A percentile compares a stretch with the other conserved stretches of the same genome.
Evolutionary conservation across 2,113 vertebrate species (phyloP).

Genomic region (Pipa parva): DNA sequence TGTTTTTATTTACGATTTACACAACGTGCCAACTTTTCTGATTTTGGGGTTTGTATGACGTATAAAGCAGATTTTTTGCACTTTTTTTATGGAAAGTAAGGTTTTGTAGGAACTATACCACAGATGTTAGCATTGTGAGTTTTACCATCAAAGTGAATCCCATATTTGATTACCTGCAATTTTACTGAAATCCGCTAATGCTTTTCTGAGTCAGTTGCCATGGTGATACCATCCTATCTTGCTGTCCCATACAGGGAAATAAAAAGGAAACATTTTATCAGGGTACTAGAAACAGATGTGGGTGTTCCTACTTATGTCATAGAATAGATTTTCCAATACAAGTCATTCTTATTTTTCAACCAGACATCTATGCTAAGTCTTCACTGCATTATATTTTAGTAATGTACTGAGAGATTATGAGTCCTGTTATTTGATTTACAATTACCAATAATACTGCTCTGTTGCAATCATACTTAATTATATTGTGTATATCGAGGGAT

Average conservation of each 20-base stretch:
- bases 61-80: too few species aligned
- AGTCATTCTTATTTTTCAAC: not conserved
- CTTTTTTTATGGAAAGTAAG: too few species aligned
- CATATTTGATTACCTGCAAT: too few species aligned
- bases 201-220: conserved; percentile 16
- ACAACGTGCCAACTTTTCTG: too few species aligned
- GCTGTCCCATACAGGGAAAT: conserved; percentile 10
- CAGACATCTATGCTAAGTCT: not conserved
- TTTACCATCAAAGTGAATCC: too few species aligned
- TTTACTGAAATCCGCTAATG: too few species aligned
- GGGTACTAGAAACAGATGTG: conserved; percentile 13
- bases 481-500: not conserved
- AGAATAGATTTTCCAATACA: not conserved
- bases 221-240: conserved; percentile 25
- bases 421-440: conserved; percentile 9
- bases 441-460: not conserved
- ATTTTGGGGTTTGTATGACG: too few species aligned
- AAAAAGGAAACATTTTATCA: not conserved
- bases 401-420: not conserved
- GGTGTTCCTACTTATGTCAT: not conserved
- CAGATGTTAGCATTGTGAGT: too few species aligned
- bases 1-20: too few species aligned
- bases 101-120: too few species aligned
- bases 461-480: not conserved
- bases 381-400: conserved; percentile 1